These are phyloP conservation scores for Hyphantria cunea DNA, from an alignment of 1,140 invertebrate genomes.

Conservation along the genomic window DNA sequence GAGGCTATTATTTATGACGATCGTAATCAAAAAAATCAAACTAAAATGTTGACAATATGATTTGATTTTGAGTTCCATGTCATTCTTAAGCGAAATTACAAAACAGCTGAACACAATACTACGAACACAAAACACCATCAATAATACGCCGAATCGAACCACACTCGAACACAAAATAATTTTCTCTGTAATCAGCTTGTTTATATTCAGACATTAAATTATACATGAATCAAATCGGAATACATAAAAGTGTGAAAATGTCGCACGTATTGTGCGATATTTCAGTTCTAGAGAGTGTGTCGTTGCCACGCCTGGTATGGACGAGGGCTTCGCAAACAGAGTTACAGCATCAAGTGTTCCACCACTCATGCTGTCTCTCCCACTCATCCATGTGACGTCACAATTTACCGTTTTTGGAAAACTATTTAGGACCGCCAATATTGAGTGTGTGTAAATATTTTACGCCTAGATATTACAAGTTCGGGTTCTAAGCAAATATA, in stretches of 20 bases:
- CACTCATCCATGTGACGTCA: conserved; percentile 17
- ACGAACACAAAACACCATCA: conserved; percentile 24
- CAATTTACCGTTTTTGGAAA: conserved; percentile 6
- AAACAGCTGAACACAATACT: neutral
- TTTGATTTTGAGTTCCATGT: too few relatives aligned
- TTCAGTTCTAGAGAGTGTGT: conserved; percentile 27
- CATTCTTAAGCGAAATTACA: neutral
- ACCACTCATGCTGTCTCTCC: conserved; percentile 15
- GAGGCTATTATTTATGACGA: too few relatives aligned
- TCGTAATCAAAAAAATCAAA: too few relatives aligned
- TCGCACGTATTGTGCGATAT: conserved; percentile 28
- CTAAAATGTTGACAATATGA: too few relatives aligned
- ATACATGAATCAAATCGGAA: conserved; percentile 30
- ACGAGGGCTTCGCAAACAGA: conserved; percentile 34
- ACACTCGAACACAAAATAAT: conserved; percentile 21
- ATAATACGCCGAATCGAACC: conserved; percentile 12
- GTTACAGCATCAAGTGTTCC: conserved; percentile 18
- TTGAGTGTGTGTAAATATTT: too few relatives aligned
- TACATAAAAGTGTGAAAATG: conserved; percentile 31
- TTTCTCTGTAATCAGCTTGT: conserved; percentile 24
- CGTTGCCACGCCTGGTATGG: conserved; percentile 23
- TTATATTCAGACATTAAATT: conserved; percentile 33
- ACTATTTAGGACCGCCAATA: neutral
- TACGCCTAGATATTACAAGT: too few relatives aligned
- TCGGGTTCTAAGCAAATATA: too few relatives aligned